Conservation (phyloP, 2,113 vertebrate species). For the Bothrops jararaca region DNA sequence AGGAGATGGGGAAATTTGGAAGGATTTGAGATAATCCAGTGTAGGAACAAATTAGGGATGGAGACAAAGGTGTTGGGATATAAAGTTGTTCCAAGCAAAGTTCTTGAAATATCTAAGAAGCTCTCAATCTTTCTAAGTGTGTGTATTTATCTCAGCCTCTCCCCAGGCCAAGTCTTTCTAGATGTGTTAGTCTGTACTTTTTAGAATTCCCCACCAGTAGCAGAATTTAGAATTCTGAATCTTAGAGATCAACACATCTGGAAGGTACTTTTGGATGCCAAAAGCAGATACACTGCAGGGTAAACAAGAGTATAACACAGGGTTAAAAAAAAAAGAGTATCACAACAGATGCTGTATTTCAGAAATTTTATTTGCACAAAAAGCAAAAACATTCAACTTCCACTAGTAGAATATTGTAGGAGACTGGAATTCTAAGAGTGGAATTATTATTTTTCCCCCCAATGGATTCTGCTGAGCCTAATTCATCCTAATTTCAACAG, state of each 20-base stretch:
- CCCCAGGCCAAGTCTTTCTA: background rate
- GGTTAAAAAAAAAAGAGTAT: background rate
- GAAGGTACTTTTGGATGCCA: background rate
- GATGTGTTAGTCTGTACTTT: background rate
- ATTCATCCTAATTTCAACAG: background rate
- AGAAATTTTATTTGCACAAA: background rate
- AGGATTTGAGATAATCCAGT: background rate
- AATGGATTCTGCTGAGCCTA: background rate
- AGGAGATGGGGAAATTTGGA: background rate
- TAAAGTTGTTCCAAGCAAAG: background rate
- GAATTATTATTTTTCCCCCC: background rate
- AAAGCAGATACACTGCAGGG: background rate
- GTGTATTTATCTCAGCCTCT: background rate
- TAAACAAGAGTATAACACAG: background rate
- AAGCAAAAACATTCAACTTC: background rate
- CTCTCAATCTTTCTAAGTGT: background rate
- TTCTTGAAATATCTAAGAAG: background rate
- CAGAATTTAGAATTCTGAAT: background rate
- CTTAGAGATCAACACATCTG: background rate
- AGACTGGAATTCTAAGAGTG: background rate
- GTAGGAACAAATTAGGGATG: background rate
- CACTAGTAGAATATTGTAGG: background rate
- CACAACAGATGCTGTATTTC: background rate
- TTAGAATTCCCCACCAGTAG: background rate
- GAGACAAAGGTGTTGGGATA: background rate